Evolutionary conservation across 2,888 invertebrate genomes (phyloP).

Genomic region (Callimorpha dominula): DNA sequence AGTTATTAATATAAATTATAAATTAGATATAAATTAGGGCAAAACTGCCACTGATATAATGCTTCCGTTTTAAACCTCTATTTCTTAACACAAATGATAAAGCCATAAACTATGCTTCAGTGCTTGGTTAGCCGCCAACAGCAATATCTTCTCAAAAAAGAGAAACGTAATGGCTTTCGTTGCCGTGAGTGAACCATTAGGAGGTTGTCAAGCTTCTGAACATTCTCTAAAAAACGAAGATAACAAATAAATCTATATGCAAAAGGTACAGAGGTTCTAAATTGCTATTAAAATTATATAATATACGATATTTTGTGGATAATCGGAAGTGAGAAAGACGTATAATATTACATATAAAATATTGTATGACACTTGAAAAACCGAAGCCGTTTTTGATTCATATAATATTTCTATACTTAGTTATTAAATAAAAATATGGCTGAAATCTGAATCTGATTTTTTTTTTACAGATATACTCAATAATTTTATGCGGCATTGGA

Average conservation of each 20-base stretch:
- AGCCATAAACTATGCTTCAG: not conserved
- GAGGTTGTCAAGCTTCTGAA: not conserved
- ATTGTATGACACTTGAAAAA: too few relatives aligned
- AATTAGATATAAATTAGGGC: too few relatives aligned
- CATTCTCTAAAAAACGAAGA: not conserved
- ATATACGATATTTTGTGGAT: not conserved
- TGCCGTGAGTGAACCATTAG: not conserved
- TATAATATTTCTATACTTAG: too few relatives aligned
- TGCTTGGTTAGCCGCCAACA: not conserved
- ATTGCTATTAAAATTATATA: too few relatives aligned
- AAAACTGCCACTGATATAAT: too few relatives aligned
- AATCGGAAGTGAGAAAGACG: not conserved
- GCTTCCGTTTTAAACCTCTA: too few relatives aligned
- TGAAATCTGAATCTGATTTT: not conserved
- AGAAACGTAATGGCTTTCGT: not conserved
- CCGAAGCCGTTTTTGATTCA: too few relatives aligned
- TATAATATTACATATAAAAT: not conserved
- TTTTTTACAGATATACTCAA: conserved; percentile 87
- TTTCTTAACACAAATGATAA: too few relatives aligned
- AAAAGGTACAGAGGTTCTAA: too few relatives aligned
- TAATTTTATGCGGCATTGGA: conserved; percentile 86
- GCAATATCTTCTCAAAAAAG: not conserved
- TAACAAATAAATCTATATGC: not conserved
- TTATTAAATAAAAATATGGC: not conserved
- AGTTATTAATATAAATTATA: too few relatives aligned